These are phyloP conservation scores for Leptinotarsa rubiginosa DNA, from an alignment of 2,888 invertebrate genomes.

Conservation along the genomic window DNA sequence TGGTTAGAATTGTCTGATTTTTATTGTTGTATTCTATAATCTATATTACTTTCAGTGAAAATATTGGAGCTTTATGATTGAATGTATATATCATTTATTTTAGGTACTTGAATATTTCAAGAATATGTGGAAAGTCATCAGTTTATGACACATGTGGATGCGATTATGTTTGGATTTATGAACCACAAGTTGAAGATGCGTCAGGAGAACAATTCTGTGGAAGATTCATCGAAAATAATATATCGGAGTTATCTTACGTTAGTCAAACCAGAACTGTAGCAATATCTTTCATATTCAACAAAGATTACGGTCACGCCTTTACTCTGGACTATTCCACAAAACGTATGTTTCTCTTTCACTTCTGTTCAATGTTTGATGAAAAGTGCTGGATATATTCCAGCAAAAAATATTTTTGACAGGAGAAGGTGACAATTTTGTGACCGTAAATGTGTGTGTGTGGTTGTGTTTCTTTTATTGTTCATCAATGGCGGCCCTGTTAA, in stretches of 20 bases:
- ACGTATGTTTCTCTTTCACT: slow-evolving; percentile 66
- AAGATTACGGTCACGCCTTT: slow-evolving; percentile 73
- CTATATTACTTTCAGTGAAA: too few relatives aligned
- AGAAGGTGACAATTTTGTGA: too few relatives aligned
- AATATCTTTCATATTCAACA: slow-evolving; percentile 72
- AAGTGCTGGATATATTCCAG: too few relatives aligned
- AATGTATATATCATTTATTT: slow-evolving; percentile 20
- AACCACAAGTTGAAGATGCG: slow-evolving; percentile 73
- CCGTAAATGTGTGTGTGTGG: too few relatives aligned
- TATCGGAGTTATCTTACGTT: slow-evolving; percentile 66
- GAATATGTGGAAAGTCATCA: slow-evolving; percentile 56
- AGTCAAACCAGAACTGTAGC: slow-evolving; percentile 73
- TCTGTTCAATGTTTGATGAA: too few relatives aligned
- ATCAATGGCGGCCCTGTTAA: too few relatives aligned
- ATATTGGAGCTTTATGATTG: too few relatives aligned
- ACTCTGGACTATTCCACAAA: slow-evolving; percentile 74
- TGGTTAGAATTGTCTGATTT: too few relatives aligned
- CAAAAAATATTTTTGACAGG: background rate
- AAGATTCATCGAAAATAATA: slow-evolving; percentile 54
- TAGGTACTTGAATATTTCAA: slow-evolving; percentile 61
- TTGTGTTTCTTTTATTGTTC: too few relatives aligned
- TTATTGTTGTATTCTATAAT: too few relatives aligned
- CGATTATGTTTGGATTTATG: slow-evolving; percentile 75
- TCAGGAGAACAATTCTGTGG: slow-evolving; percentile 75
- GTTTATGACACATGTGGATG: slow-evolving; percentile 65